Base-by-base conservation (phyloP, 1,140 invertebrate genomes). In the Cydia amplana region DNA sequence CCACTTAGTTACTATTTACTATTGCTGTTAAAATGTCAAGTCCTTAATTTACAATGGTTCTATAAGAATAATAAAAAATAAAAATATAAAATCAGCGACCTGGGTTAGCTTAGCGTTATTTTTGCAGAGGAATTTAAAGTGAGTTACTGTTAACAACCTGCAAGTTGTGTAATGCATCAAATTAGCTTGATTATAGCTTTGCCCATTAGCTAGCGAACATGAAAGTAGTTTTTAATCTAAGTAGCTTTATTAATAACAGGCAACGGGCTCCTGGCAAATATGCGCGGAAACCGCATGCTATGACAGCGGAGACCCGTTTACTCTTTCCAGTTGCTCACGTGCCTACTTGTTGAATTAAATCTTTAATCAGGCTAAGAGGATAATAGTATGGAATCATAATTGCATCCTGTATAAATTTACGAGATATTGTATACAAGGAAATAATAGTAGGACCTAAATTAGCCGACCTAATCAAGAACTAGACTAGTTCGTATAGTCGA, bases 201-300 rank as follows among this genome's bases (percentile, higher is more conserved):
- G 28, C 32, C 65, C 36, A 70, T 70, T 70, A 70, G 32, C 65
- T 18, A 70, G 23, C 65, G 65, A 40, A 70, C 65, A 70, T 70
- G 36, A 70, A 70, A 70, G 32, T 70, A 70, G 65, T 70, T 82
- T 84, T 83, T 81, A 84, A 84, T 86, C 75, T 77, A 78, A 79
- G 75, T 73, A 81, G 78, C 78, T 84, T 85, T 83, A 85, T 82
- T 84, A 85, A 83, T 80, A 83, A 80, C 73, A 74, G 75, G 36
- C 16, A 74, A 60, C 74, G 74, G 32, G 64, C 16, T 55, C 49
- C 73, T 49, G 73, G 49, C 73, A 74, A 74, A 74, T 74, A 74
- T 74, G 51, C 73, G 73, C 73, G 65, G 32, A 60, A 74, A 60
- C 73, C 73, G 46, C 73, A 63, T 36, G 28, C 25, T 63, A 63